Conservation (phyloP, 2,113 vertebrate species). For the Clarias gariepinus region DNA sequence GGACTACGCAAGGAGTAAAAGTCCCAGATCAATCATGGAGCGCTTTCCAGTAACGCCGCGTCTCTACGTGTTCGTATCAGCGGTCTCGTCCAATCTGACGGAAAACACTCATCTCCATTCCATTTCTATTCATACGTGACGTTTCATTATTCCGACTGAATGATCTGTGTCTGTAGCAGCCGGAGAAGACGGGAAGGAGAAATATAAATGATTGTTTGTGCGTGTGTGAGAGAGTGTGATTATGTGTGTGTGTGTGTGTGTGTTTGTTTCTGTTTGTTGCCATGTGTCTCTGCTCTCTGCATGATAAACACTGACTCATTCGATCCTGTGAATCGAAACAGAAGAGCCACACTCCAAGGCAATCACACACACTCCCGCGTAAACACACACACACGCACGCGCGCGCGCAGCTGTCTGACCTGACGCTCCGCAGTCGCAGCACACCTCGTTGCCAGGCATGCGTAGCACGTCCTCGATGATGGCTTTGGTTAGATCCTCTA, state of each 20-base stretch:
- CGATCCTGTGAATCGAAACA: not conserved
- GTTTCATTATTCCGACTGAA: not conserved
- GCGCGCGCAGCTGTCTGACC: constrained; percentile 41
- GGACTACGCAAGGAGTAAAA: too few species aligned
- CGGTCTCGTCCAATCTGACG: not conserved
- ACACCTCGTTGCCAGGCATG: constrained; percentile 82
- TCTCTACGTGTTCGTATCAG: not conserved
- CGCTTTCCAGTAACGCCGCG: not conserved
- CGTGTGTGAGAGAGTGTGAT: not conserved
- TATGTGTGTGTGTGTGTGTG: not conserved
- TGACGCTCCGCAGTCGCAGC: constrained; percentile 66
- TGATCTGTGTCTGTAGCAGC: not conserved
- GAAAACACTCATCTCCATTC: not conserved
- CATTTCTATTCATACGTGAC: not conserved
- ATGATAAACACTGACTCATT: constrained; percentile 25
- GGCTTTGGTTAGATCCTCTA: constrained; percentile 87
- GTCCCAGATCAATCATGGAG: not conserved
- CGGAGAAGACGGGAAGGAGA: not conserved
- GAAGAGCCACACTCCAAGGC: not conserved
- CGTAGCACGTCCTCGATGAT: constrained; percentile 87
- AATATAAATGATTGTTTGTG: not conserved
- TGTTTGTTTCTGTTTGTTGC: not conserved
- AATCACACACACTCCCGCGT: not conserved
- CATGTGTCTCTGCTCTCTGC: not conserved
- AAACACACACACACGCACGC: constrained; percentile 15